These are phyloP conservation scores for Fulmarus glacialis DNA, from an alignment of 2,113 vertebrate genomes.

Conservation along the genomic window DNA sequence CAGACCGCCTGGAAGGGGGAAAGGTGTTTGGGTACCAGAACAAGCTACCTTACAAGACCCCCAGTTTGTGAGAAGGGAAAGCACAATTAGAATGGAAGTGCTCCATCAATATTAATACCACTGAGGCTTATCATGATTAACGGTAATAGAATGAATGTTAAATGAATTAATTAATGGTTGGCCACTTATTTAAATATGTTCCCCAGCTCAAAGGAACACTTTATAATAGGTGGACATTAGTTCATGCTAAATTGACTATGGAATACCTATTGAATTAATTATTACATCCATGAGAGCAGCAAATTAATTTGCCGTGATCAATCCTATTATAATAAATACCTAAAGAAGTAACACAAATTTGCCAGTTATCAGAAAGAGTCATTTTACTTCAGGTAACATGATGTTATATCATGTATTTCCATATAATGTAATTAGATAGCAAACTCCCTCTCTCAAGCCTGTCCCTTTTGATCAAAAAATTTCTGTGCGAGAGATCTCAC, in stretches of 20 bases:
- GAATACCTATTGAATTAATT: slow-evolving; percentile 75
- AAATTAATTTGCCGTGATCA: slow-evolving; percentile 72
- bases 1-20: not conserved
- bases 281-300: slow-evolving; percentile 58
- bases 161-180: slow-evolving; percentile 75
- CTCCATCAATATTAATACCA: slow-evolving; percentile 68
- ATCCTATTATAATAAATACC: slow-evolving; percentile 67
- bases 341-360: slow-evolving; percentile 57
- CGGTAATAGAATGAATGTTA: slow-evolving; percentile 68
- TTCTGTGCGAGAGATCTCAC: not conserved
- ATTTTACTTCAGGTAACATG: slow-evolving; percentile 64
- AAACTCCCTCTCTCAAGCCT: not conserved
- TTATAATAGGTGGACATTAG: slow-evolving; percentile 72
- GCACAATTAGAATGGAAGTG: slow-evolving; percentile 40
- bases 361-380: slow-evolving; percentile 36
- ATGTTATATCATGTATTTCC: not conserved
- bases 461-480: not conserved
- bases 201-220: slow-evolving; percentile 62
- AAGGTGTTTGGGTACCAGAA: not conserved
- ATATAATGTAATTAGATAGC: not conserved
- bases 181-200: slow-evolving; percentile 74
- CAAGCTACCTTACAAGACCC: not conserved
- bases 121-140: slow-evolving; percentile 68
- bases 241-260: slow-evolving; percentile 68
- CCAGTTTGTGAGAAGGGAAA: not conserved